phyloP scores from a whole-genome alignment of 2,888 invertebrate genomes.

The Escarpia spicata region DNA sequence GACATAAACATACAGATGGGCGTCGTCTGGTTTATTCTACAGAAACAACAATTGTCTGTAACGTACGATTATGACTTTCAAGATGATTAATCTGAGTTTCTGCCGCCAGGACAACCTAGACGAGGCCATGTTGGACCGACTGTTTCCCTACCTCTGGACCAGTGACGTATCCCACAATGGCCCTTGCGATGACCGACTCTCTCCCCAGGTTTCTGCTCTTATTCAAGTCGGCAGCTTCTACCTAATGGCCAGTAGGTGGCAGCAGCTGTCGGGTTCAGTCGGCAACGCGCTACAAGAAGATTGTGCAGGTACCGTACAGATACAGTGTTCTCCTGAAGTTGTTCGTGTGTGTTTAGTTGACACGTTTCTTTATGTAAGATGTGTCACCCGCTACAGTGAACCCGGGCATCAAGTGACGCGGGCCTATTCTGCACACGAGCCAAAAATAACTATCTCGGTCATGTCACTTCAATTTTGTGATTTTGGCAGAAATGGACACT shows the following conservation, averaged over 20 bases:
- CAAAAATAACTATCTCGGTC: too few relatives aligned
- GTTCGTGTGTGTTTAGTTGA: background rate
- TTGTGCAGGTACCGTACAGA: background rate
- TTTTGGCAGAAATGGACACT: too few relatives aligned
- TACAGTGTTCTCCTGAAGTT: background rate
- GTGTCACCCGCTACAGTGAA: background rate
- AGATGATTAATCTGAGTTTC: background rate
- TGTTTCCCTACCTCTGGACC: conserved; percentile 22
- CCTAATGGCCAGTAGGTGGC: conserved; percentile 14
- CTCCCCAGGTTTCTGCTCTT: background rate
- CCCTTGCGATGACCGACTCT: background rate
- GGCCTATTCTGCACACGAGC: too few relatives aligned
- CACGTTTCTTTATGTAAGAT: background rate
- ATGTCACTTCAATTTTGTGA: too few relatives aligned
- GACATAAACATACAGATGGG: background rate
- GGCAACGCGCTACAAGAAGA: background rate
- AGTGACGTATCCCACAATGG: background rate
- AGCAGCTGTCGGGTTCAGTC: background rate
- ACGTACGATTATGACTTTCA: background rate
- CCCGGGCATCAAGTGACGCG: too few relatives aligned
- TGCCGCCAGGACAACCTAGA: background rate
- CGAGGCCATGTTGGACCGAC: background rate
- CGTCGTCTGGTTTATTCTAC: background rate
- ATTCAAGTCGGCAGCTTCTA: conserved; percentile 24
- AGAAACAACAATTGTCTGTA: background rate